These are phyloP conservation scores for Cirrhinus mrigala DNA, from an alignment of 2,797 vertebrate genomes.

Conservation along the genomic window DNA sequence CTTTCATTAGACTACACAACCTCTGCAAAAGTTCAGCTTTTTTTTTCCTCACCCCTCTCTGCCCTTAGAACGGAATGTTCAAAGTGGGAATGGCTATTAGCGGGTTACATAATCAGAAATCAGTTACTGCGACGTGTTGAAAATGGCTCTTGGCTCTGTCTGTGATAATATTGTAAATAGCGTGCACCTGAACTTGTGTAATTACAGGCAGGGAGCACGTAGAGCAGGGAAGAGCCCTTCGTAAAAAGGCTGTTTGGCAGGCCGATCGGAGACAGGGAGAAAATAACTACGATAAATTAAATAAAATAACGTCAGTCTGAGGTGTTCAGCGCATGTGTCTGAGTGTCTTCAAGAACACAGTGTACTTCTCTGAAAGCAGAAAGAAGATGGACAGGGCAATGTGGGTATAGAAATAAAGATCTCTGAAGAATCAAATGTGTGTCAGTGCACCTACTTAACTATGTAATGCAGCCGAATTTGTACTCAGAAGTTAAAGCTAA, in stretches of 20 bases:
- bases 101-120: conserved; percentile 51
- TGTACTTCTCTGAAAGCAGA: conserved; percentile 6
- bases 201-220: conserved; percentile 3
- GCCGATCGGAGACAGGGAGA: background rate
- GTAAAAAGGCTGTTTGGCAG: conserved; percentile 7
- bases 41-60: conserved; percentile 8
- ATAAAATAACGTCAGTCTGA: background rate
- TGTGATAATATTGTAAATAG: conserved; percentile 24
- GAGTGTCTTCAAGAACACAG: conserved; percentile 14
- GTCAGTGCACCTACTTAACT: background rate
- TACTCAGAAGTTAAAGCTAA: background rate
- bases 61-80: conserved; percentile 59
- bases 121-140: conserved; percentile 29
- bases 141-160: conserved; percentile 32
- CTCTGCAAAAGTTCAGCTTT: conserved; percentile 4
- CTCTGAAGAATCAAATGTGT: background rate
- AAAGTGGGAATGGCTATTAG: conserved; percentile 42
- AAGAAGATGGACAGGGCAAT: background rate
- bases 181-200: conserved; percentile 38
- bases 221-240: background rate
- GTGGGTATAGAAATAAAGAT: conserved; percentile 6
- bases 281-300: background rate
- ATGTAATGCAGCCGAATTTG: background rate
- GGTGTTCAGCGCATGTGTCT: background rate
- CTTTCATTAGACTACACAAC: conserved; percentile 35